phyloP scores from a whole-genome alignment of 1,140 invertebrate species.

The Eueides isabella region DNA sequence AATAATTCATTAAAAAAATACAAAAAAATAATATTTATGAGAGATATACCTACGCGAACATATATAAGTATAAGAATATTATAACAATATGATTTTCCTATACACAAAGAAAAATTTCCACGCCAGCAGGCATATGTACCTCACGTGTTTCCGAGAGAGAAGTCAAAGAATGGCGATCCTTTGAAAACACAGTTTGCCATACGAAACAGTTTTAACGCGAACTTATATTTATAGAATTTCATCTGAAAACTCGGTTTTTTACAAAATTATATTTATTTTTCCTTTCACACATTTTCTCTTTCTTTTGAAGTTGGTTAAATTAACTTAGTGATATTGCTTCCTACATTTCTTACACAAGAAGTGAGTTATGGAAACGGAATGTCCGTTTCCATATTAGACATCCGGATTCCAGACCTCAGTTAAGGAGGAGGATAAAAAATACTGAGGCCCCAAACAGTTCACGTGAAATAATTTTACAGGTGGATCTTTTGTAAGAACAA shows the following conservation, averaged over 20 bases:
- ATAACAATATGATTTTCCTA: conserved; percentile 17
- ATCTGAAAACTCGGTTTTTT: background rate
- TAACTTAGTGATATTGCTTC: no score
- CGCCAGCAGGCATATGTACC: conserved; percentile 3
- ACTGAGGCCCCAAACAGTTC: no score
- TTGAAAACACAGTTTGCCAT: background rate
- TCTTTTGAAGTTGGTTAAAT: background rate
- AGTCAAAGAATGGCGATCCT: conserved; percentile 14
- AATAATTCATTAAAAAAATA: no score
- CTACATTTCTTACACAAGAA: no score
- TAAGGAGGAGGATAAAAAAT: no score
- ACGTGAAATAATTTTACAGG: no score
- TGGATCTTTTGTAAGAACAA: no score
- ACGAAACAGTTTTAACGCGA: background rate
- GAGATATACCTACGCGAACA: background rate
- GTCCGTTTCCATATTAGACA: no score
- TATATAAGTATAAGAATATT: background rate
- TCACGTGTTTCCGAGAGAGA: conserved; percentile 15
- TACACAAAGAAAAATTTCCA: conserved; percentile 16
- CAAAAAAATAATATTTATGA: background rate
- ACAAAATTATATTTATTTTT: background rate
- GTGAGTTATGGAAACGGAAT: no score
- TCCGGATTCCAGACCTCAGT: no score
- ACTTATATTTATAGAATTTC: background rate
- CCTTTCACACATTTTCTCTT: background rate